These are phyloP conservation scores for Struthidea cinerea DNA, from an alignment of 2,113 vertebrate species.

Conservation along the genomic window DNA sequence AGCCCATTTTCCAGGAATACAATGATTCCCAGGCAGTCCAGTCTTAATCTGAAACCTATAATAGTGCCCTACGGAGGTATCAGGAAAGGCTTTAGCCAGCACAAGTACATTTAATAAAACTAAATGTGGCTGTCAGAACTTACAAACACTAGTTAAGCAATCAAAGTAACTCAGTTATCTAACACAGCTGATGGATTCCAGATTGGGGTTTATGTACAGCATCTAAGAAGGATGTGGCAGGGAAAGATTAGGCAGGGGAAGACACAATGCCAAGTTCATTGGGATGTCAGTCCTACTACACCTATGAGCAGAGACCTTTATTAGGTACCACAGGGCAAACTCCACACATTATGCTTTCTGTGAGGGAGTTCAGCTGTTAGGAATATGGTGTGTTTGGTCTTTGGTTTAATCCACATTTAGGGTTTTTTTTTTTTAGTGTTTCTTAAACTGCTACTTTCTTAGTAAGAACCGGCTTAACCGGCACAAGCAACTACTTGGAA, in stretches of 20 bases:
- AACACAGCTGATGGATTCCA: background rate
- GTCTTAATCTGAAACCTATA: background rate
- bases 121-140: background rate
- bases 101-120: background rate
- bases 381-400: background rate
- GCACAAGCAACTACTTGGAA: background rate
- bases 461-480: background rate
- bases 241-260: background rate
- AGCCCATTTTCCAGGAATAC: background rate
- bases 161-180: background rate
- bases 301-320: background rate
- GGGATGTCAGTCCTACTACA: background rate
- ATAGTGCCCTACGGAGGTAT: background rate
- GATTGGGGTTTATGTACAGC: background rate
- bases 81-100: background rate
- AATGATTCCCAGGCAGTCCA: background rate
- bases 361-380: background rate
- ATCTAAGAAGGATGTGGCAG: background rate
- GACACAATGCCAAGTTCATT: fast-evolving
- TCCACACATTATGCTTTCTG: background rate
- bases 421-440: background rate
- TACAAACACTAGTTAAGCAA: background rate
- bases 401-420: background rate
- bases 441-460: background rate
- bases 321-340: background rate